Evolutionary conservation across 2,797 vertebrate species (phyloP), one percentile per base, ranked within the genome.

Genomic region (Austrolebias charrua): DNA sequence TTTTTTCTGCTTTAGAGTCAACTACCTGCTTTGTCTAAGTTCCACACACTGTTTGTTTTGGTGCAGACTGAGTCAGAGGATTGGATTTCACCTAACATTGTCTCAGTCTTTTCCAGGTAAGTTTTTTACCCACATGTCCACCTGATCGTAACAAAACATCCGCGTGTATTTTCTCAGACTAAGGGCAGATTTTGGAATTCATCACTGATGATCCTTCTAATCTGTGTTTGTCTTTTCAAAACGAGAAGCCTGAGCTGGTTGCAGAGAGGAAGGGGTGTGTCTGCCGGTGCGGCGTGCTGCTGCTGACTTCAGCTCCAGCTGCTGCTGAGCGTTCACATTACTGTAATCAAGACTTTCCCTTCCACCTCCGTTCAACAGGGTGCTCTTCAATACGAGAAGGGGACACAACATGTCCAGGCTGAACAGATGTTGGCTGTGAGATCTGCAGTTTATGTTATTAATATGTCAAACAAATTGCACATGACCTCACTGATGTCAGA

Each of bases 251-350:
- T 13, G 24, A n/a, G 38, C 10, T 31, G 38, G 3, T 9, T 42
- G 40, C 51, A 13, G 53, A 18, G 50, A 47, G 51, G 56, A 55
- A 50, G 52, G 72, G 74, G 79, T 63, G 73, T 80, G 77, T 83
- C 78, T 76, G 62, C 61, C 58, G 24, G 65, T 69, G 78, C 75
- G 50, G 73, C 31, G 70, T 40, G 60, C 69, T 69, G 60, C 69
- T 69, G 65, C 83, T 81, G 78, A 82, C 74, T 82, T 79, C 75
- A 83, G 73, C 71, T 40, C 79, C 82, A 90, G 85, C 87, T 86
- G 86, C 84, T 84, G 51, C 76, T 77, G 67, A 79, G 71, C 45
- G 45, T 88, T 88, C 83, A 86, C 76, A 71, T 90, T 86, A 82
- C 86, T 82, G 87, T 88, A 88, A 88, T 84, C 71, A 84, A 87